Conservation (phyloP, 2,888 invertebrate genomes). For the Erannis defoliaria region DNA sequence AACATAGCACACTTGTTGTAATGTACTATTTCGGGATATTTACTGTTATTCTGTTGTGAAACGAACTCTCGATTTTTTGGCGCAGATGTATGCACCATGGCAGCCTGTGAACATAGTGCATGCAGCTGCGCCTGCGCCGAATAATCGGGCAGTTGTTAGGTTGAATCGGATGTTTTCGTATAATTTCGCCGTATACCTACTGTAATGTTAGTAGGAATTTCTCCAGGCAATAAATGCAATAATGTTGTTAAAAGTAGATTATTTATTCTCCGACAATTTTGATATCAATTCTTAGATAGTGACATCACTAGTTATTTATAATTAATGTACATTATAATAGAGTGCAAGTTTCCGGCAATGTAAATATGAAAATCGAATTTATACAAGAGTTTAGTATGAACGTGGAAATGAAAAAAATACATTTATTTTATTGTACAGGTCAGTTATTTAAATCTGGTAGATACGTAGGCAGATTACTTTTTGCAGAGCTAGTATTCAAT, state of each 20-base stretch:
- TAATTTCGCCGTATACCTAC: slow-evolving; percentile 8
- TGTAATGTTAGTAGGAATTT: background rate
- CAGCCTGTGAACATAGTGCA: no score
- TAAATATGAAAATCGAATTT: slow-evolving; percentile 68
- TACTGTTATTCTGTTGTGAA: no score
- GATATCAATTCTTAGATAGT: slow-evolving; percentile 16
- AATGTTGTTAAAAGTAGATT: slow-evolving; percentile 5
- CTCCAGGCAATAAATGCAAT: slow-evolving; percentile 15
- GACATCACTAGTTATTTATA: slow-evolving; percentile 3
- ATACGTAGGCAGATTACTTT: no score
- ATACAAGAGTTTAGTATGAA: slow-evolving; percentile 48
- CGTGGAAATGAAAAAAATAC: slow-evolving; percentile 51
- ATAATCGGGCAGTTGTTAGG: background rate
- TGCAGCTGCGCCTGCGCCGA: no score
- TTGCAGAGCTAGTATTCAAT: background rate
- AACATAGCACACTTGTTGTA: no score
- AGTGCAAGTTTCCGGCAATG: slow-evolving; percentile 55
- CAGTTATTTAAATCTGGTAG: background rate
- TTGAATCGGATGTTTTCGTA: background rate
- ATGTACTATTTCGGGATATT: no score
- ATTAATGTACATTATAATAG: slow-evolving; percentile 35
- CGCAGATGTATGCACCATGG: no score
- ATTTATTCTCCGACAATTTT: slow-evolving; percentile 20
- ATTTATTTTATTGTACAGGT: slow-evolving; percentile 51
- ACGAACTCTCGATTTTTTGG: no score